Conservation (phyloP, 2,888 invertebrate species). For the Bombylius discolor region DNA sequence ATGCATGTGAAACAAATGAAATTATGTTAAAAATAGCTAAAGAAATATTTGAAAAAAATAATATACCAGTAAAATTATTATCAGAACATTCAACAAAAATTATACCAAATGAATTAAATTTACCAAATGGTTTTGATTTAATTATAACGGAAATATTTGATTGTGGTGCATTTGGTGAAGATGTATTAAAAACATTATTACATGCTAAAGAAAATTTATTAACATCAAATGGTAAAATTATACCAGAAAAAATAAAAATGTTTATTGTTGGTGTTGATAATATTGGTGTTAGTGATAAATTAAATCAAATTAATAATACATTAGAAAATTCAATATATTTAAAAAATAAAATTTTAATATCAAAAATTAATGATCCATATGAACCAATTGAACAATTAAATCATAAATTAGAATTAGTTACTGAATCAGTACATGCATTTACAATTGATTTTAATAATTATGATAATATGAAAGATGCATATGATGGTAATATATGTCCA, state of each 20-base stretch:
- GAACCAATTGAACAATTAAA: constrained; percentile 6
- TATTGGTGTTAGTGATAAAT: constrained; percentile 6
- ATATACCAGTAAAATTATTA: constrained; percentile 39
- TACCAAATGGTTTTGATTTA: constrained; percentile 42
- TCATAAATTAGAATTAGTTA: constrained; percentile 3
- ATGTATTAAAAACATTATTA: constrained; percentile 48
- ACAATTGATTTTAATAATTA: constrained; percentile 12
- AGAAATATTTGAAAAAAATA: constrained; percentile 42
- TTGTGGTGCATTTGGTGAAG: constrained; percentile 66
- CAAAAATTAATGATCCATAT: constrained; percentile 10
- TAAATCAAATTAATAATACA: constrained; percentile 16
- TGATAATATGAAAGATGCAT: constrained; percentile 9
- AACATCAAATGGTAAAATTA: constrained; percentile 37
- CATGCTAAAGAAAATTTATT: constrained; percentile 57
- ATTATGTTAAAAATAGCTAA: constrained; percentile 48
- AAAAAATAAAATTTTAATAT: constrained; percentile 8
- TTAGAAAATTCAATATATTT: constrained; percentile 11
- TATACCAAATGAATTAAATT: constrained; percentile 22
- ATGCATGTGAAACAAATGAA: constrained; percentile 55
- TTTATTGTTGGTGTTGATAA: constrained; percentile 23
- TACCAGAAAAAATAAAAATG: constrained; percentile 49
- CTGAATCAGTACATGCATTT: constrained; percentile 6
- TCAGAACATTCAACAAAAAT: constrained; percentile 48
- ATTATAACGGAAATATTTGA: constrained; percentile 70
- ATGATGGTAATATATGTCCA: constrained; percentile 6